phyloP scores from a whole-genome alignment of 2,888 invertebrate genomes.

The Ormia ochracea region DNA sequence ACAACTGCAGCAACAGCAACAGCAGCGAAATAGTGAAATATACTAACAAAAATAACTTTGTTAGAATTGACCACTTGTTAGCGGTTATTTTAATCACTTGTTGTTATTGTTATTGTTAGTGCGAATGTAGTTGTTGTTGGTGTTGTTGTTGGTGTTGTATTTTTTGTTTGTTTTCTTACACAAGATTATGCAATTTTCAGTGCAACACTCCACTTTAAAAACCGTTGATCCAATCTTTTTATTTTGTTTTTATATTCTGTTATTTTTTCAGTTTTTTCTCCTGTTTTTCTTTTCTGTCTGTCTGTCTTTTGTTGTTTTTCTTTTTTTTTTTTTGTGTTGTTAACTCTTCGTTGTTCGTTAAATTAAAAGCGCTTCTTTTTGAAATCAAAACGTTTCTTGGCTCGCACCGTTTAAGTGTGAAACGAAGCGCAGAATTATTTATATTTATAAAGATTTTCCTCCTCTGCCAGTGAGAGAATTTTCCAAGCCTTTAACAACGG shows the following conservation, averaged over 20 bases:
- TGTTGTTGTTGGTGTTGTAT: slow-evolving; percentile 25
- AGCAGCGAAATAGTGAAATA: slow-evolving; percentile 3
- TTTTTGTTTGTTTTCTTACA: slow-evolving; percentile 51
- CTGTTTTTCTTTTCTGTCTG: too few relatives aligned
- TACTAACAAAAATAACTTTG: slow-evolving; percentile 27
- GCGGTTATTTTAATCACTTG: slow-evolving; percentile 50
- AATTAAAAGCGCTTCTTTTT: slow-evolving; percentile 45
- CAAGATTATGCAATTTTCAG: slow-evolving; percentile 57
- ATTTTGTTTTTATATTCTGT: slow-evolving; percentile 2
- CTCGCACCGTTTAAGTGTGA: slow-evolving; percentile 72
- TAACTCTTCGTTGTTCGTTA: slow-evolving; percentile 20
- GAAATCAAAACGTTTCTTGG: slow-evolving; percentile 64
- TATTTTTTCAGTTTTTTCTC: slow-evolving; percentile 7
- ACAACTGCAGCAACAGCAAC: slow-evolving; percentile 10
- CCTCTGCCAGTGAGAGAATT: slow-evolving; percentile 33
- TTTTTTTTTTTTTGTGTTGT: slow-evolving; percentile 19
- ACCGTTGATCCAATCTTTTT: slow-evolving; percentile 27
- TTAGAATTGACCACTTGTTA: slow-evolving; percentile 61
- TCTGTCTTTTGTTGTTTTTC: too few relatives aligned
- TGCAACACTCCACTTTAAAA: slow-evolving; percentile 50
- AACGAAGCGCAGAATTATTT: slow-evolving; percentile 72
- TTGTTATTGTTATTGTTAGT: slow-evolving; percentile 24
- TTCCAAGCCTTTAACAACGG: slow-evolving; percentile 7
- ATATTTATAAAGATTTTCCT: slow-evolving; percentile 72
- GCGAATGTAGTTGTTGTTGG: too few relatives aligned